These are phyloP conservation scores for Callipepla squamata DNA, from an alignment of 2,113 vertebrate species.

Conservation along the genomic window DNA sequence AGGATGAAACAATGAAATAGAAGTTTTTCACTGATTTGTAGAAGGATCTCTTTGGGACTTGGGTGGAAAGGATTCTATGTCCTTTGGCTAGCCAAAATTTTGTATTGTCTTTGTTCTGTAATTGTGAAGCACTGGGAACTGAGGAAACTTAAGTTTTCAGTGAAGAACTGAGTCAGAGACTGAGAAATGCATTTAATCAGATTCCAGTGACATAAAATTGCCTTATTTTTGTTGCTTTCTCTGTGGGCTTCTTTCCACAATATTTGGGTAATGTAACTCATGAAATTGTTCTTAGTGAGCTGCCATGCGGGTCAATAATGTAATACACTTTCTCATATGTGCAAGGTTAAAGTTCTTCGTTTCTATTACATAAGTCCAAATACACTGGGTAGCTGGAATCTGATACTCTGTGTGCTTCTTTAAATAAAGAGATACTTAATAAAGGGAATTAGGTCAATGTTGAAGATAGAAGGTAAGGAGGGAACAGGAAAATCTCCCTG, in stretches of 20 bases:
- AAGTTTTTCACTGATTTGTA: background rate
- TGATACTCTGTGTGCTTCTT: background rate
- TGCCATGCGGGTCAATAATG: background rate
- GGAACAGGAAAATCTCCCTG: background rate
- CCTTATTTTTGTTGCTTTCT: background rate
- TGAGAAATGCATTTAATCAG: background rate
- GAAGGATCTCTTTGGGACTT: background rate
- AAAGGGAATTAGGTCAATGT: background rate
- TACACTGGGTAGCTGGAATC: background rate
- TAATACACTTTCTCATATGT: background rate
- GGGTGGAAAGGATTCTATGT: background rate
- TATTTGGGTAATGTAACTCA: background rate
- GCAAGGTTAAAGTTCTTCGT: background rate
- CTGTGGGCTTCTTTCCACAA: background rate
- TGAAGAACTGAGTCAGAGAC: background rate
- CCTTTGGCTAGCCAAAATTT: background rate
- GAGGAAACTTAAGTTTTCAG: background rate
- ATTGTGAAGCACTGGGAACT: background rate
- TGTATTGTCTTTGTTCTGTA: background rate
- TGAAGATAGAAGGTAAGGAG: background rate
- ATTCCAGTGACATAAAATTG: background rate
- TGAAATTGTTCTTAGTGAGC: background rate
- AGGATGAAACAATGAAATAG: background rate
- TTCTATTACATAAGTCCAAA: background rate
- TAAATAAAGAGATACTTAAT: background rate